Evolutionary conservation across 64 coral and sea anemone genomes (phyloP).

Genomic region (Montipora cactus): DNA sequence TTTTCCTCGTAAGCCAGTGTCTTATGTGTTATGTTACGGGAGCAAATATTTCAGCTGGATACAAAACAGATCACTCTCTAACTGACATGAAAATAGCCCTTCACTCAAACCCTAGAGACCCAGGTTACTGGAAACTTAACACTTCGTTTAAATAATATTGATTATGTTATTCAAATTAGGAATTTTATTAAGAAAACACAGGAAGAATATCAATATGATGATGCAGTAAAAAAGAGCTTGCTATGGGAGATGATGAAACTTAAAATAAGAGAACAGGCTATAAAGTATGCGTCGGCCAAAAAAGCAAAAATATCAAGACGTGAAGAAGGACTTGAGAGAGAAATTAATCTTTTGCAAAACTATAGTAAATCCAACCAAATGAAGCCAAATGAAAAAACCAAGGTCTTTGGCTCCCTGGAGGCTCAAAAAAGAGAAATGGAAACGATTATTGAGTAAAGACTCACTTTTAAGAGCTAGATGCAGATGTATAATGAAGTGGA

Average conservation of each 20-base stretch:
- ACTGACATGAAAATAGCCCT: background rate
- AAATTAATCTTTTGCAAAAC: too few relatives aligned
- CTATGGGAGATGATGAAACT: conserved; percentile 9
- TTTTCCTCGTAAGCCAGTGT: conserved; percentile 12
- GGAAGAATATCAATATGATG: background rate
- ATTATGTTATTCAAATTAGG: background rate
- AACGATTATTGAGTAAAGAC: too few relatives aligned
- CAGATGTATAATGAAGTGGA: too few relatives aligned
- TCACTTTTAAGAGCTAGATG: too few relatives aligned
- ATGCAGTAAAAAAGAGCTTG: background rate
- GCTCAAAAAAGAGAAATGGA: too few relatives aligned
- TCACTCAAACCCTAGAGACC: background rate
- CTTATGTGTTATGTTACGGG: background rate
- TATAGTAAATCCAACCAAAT: too few relatives aligned
- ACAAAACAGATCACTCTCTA: conserved; percentile 4
- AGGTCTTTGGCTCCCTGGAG: too few relatives aligned
- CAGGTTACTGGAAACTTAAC: conserved; percentile 8
- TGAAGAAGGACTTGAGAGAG: too few relatives aligned
- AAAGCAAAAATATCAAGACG: too few relatives aligned
- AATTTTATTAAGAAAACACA: background rate
- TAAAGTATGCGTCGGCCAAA: too few relatives aligned
- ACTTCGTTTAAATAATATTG: background rate
- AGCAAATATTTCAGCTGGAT: conserved; percentile 11
- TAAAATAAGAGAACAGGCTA: background rate
- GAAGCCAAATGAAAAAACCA: too few relatives aligned